Evolutionary conservation across 2,888 invertebrate species (phyloP).

Genomic region (Nemurella pictetii): DNA sequence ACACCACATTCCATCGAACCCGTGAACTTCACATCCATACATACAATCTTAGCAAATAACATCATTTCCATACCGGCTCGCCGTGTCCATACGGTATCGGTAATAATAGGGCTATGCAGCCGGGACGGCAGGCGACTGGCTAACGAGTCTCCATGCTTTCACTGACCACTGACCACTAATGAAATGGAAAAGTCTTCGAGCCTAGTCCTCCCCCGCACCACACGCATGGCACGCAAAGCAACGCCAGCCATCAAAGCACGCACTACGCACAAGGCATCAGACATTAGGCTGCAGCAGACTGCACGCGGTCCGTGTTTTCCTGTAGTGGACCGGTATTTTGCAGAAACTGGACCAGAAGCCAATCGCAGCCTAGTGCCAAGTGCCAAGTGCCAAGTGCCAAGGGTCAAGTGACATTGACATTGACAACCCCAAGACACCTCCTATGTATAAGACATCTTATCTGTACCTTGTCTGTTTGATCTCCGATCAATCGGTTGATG

Average conservation of each 20-base stretch:
- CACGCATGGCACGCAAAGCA: background rate
- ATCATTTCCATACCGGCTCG: constrained; percentile 16
- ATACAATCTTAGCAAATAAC: constrained; percentile 30
- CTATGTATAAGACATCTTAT: too few species aligned
- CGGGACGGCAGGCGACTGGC: background rate
- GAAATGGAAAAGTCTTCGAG: too few species aligned
- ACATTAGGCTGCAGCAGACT: too few species aligned
- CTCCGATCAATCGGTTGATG: background rate
- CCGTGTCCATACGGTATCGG: background rate
- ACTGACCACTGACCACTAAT: background rate
- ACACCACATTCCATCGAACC: constrained; percentile 17
- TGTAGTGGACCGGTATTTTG: background rate
- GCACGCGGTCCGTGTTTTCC: too few species aligned
- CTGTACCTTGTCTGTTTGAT: too few species aligned
- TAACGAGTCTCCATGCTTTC: background rate
- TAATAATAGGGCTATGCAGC: background rate
- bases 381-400: too few species aligned
- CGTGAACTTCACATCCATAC: constrained; percentile 30
- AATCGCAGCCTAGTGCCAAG: too few species aligned
- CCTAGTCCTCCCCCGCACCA: too few species aligned
- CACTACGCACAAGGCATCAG: background rate
- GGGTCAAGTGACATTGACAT: too few species aligned
- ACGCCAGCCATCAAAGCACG: background rate
- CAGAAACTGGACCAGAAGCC: too few species aligned
- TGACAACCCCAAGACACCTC: too few species aligned